Evolutionary conservation across 2,113 vertebrate genomes (phyloP).

Genomic region (Melospiza georgiana): DNA sequence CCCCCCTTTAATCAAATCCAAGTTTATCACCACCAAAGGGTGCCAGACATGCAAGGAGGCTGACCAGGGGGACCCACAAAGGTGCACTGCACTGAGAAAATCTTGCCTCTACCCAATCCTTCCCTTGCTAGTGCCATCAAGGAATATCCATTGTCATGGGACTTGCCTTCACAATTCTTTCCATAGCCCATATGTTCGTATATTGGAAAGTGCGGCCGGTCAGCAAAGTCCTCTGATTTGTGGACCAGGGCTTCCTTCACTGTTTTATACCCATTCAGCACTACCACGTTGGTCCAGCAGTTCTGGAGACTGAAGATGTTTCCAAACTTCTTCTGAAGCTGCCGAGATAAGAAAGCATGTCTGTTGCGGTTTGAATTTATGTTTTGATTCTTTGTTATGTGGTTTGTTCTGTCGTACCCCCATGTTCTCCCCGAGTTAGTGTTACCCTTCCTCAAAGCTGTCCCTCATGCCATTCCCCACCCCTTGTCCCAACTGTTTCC

Average conservation of each 20-base stretch:
- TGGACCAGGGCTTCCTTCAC: slow-evolving; percentile 68
- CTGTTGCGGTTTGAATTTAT: no score
- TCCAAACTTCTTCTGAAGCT: slow-evolving; percentile 71
- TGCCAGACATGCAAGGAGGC: not conserved
- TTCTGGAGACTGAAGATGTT: slow-evolving; percentile 69
- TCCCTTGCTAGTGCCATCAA: not conserved
- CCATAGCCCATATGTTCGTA: not conserved
- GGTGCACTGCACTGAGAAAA: not conserved
- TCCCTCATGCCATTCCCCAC: no score
- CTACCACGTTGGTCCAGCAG: slow-evolving; percentile 49
- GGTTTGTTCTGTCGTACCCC: no score
- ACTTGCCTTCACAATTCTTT: slow-evolving; percentile 45
- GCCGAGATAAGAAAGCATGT: not conserved
- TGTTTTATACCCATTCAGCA: slow-evolving; percentile 63
- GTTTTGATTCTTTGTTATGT: no score
- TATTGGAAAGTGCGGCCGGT: not conserved
- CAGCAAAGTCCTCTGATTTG: slow-evolving; percentile 61
- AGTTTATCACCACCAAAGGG: not conserved
- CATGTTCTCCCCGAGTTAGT: no score
- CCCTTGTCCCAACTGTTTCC: no score
- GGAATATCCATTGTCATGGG: not conserved
- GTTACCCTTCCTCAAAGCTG: no score
- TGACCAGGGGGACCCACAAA: not conserved
- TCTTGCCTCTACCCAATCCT: not conserved
- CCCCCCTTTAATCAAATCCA: not conserved